Base-by-base conservation (phyloP, 92 coral and sea anemone genomes). In the Epizoanthus rinbou region DNA sequence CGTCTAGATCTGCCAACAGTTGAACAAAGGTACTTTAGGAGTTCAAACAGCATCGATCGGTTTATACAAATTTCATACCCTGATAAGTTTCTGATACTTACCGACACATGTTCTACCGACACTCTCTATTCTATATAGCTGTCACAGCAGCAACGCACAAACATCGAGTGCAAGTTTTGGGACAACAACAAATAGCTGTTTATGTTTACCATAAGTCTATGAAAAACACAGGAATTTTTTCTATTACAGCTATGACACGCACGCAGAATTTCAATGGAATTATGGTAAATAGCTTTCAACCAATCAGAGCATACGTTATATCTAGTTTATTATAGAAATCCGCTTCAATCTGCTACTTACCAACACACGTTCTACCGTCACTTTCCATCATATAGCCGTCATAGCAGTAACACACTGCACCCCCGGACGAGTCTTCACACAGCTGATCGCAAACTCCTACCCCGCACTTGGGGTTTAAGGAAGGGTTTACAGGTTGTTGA, bases 401-500 rank as follows among this genome's bases (percentile, higher is more conserved):
- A 22, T 64, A 73, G 54, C 95, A 92, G 64, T 59, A 81, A 21
- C 95, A 92, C 50, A 76, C 71, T 6, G 95, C 91, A 11, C 85
- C 92, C 17, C 60, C 69, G 6, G 85, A 60, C 41, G 87, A 80
- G 13, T 89, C 86, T 47, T 88, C 89, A 53, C 95, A 92, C 64
- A 84, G 64, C 64, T 92, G 95, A 28, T 84, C 85, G 16, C 95
- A 92, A 53, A 72, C 78, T 16, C 80, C 87, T 18, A 56, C 86
- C 2, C 85, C 76, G 57, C 91, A 88, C 47, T 84, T 85, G 16
- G 76, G 81, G 8, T 21, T 69, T 13, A 86, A 54, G 3, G 90
- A 16, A 1, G 74, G 82, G 56, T 64, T 45, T 16, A 80, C 31
- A 6, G 88, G 76, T 1, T 79, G 78, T 50, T 64, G 70, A 5